A percentile compares a stretch with the other conserved stretches of the same genome.
Conservation (phyloP, 2,113 vertebrate genomes). For the Dasypus novemcinctus region DNA sequence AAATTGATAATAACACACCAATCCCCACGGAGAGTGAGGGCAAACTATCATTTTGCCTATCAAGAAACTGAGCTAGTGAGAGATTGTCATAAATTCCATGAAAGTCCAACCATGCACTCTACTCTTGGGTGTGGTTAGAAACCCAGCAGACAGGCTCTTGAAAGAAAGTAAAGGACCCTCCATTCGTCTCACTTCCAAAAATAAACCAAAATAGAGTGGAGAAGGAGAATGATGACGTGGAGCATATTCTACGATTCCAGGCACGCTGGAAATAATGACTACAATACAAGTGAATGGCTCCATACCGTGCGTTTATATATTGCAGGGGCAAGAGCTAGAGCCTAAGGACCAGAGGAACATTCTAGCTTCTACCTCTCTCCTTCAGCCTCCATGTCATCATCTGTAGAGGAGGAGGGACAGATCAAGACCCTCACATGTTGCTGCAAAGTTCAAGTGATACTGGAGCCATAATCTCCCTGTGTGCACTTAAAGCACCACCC, state of each 20-base stretch:
- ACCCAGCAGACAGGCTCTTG: not conserved
- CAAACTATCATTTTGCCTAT: not conserved
- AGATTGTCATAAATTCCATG: conserved; percentile 47
- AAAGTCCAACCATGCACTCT: not conserved
- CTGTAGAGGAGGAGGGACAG: not conserved
- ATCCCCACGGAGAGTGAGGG: not conserved
- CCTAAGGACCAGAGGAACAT: not conserved
- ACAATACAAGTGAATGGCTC: not conserved
- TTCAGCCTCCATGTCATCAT: not conserved
- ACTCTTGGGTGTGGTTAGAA: conserved; percentile 60
- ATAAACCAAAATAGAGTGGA: conserved; percentile 64
- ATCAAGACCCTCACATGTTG: not conserved
- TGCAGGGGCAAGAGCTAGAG: not conserved
- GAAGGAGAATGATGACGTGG: not conserved
- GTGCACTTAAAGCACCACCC: not conserved
- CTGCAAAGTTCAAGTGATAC: not conserved
- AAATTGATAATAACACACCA: conserved; percentile 7
- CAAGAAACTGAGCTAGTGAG: conserved; percentile 53
- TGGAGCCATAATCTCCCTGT: not conserved
- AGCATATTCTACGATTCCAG: conserved; percentile 29
- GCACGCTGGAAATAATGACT: conserved; percentile 43
- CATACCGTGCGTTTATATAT: not conserved
- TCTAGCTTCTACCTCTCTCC: not conserved
- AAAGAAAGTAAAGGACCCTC: conserved; percentile 42
- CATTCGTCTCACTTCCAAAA: conserved; percentile 65